Conservation (phyloP, 1,140 invertebrate species). For the Leptinotarsa texana region DNA sequence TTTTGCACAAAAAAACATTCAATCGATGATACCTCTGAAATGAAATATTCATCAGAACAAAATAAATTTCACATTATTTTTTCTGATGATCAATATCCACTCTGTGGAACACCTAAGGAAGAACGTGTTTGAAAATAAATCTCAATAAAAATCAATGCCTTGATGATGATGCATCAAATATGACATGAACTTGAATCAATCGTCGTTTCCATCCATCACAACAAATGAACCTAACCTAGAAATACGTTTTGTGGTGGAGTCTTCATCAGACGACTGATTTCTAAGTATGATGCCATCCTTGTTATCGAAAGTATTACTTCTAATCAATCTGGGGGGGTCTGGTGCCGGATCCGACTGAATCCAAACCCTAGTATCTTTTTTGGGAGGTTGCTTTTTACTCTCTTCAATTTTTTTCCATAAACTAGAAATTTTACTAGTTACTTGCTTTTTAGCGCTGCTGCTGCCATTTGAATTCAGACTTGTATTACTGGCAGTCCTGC, state of each 20-base stretch:
- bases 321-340: slow-evolving; percentile 36
- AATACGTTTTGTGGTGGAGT: slow-evolving; percentile 54
- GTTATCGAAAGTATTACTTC: slow-evolving; percentile 45
- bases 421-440: slow-evolving; percentile 84
- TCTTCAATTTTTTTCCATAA: slow-evolving; percentile 87
- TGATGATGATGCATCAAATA: too few relatives aligned
- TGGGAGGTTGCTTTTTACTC: slow-evolving; percentile 64
- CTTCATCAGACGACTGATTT: slow-evolving; percentile 40
- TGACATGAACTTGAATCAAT: too few relatives aligned
- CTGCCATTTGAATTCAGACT: slow-evolving; percentile 37
- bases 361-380: slow-evolving; percentile 69
- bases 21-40: slow-evolving; percentile 11
- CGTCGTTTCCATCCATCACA: slow-evolving; percentile 41
- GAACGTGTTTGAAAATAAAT: too few relatives aligned
- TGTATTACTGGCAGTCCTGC: slow-evolving; percentile 37
- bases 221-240: slow-evolving; percentile 60
- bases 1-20: slow-evolving; percentile 17
- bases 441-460: slow-evolving; percentile 59
- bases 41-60: slow-evolving; percentile 1
- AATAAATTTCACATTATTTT: neutral
- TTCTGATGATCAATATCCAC: neutral
- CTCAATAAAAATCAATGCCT: too few relatives aligned
- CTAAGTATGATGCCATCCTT: slow-evolving; percentile 46
- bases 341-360: slow-evolving; percentile 54
- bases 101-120: too few relatives aligned